These are phyloP conservation scores for Linyphia triangularis DNA, from an alignment of 2,888 invertebrate genomes.

Conservation along the genomic window DNA sequence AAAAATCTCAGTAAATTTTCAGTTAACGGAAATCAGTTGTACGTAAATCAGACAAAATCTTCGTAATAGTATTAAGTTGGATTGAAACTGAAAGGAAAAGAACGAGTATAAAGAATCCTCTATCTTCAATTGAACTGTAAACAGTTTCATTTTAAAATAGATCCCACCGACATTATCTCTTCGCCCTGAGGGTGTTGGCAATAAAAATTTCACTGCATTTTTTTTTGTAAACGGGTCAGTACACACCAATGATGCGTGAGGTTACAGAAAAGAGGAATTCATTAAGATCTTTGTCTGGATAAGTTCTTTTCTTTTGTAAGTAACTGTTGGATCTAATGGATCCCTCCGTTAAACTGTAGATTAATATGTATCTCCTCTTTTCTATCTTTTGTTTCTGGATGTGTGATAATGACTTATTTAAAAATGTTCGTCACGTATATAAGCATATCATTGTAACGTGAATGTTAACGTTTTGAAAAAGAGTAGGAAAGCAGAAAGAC, in stretches of 20 bases:
- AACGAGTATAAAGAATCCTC: too few species aligned
- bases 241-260: background rate
- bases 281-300: background rate
- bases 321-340: background rate
- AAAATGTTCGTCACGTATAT: too few species aligned
- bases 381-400: too few species aligned
- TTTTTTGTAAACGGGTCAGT: background rate
- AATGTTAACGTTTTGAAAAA: too few species aligned
- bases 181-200: background rate
- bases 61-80: too few species aligned
- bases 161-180: background rate
- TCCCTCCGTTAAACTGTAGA: background rate
- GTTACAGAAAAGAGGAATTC: background rate
- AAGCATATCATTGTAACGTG: too few species aligned
- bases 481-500: too few species aligned
- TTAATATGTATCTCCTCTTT: background rate
- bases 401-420: too few species aligned
- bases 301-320: too few species aligned
- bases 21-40: too few species aligned
- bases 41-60: too few species aligned
- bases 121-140: background rate
- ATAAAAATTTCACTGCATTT: background rate
- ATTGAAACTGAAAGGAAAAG: background rate
- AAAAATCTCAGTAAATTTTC: too few species aligned
- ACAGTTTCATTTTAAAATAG: conserved; percentile 3